Evolutionary conservation across 2,888 invertebrate genomes (phyloP), one percentile per base, ranked within the genome.

Genomic region (Spilarctia lutea): DNA sequence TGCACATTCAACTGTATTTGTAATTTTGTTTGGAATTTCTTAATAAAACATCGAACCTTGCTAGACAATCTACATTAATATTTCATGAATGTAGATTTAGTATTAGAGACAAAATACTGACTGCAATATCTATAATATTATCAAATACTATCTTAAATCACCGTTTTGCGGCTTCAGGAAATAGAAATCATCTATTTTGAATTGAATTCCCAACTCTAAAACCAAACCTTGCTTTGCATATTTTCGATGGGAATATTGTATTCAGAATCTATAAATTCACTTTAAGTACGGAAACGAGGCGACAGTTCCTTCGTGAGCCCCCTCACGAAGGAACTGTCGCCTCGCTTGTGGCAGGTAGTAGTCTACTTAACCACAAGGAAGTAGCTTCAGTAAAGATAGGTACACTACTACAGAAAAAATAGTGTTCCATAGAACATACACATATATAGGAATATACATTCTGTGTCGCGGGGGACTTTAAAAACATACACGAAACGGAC

Each of bases 251-350:
- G 77, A 80, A 81, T 81, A 83, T 84, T 85, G 80, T 78, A 86
- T 79, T 85, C 78, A 71, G 77, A 73, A 68, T 75, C 80, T 79
- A 82, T 87, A 85, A 83, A 85, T 85, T 83, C 74, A 83, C 71
- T 81, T 81, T 82, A 82, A 83, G 81, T 85, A 79, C 79, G 84
- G 88, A 86, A 87, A 83, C 83, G 77, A 79, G 81, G 84, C 79
- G 86, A 85, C 81, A 77, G 76, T 80, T 79, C 75, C 80, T 80
- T 81, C 84, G 87, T 83, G 81, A 75, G 79, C 77, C n/a, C n/a
- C n/a, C n/a, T n/a, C n/a, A n/a, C n/a, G n/a, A n/a, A n/a, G n/a
- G n/a, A n/a, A n/a, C n/a, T n/a, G n/a, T n/a, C n/a, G n/a, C n/a
- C n/a, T n/a, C n/a, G n/a, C n/a, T n/a, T 72, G 83, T 75, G 80